Conservation (phyloP, 2,888 invertebrate genomes). For the Lobophora halterata region DNA sequence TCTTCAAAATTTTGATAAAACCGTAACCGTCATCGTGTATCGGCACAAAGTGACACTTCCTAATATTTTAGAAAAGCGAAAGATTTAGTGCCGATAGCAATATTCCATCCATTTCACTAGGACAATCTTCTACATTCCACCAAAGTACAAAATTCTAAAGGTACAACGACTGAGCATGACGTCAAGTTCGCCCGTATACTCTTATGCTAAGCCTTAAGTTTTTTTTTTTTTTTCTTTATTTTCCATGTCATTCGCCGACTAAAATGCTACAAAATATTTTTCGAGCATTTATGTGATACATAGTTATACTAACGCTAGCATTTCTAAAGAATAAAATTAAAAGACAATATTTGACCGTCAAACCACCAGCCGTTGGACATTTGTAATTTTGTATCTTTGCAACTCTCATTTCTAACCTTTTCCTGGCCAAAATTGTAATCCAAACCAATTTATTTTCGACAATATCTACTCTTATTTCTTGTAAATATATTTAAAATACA, state of each 20-base stretch:
- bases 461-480: slow-evolving; percentile 18
- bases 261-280: slow-evolving; percentile 2
- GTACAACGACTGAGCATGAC: slow-evolving; percentile 12
- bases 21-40: slow-evolving; percentile 27
- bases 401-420: too few relatives aligned
- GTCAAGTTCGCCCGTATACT: background rate
- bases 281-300: slow-evolving; percentile 1
- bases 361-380: slow-evolving; percentile 15
- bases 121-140: slow-evolving; percentile 1
- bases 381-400: slow-evolving; percentile 13
- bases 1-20: slow-evolving; percentile 21
- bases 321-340: too few relatives aligned
- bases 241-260: too few relatives aligned
- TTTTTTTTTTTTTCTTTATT: slow-evolving; percentile 13
- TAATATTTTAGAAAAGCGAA: slow-evolving; percentile 1
- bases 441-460: slow-evolving; percentile 22
- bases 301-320: too few relatives aligned
- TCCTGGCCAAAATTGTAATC: slow-evolving; percentile 16
- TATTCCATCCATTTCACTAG: slow-evolving; percentile 8
- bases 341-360: background rate
- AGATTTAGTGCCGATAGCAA: slow-evolving; percentile 7
- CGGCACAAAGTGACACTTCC: slow-evolving; percentile 8
- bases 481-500: slow-evolving; percentile 27
- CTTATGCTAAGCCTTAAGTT: slow-evolving; percentile 6
- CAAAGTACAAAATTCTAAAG: slow-evolving; percentile 10